These are phyloP conservation scores for Darevskia mixta DNA, from an alignment of 2,797 vertebrate genomes.

Conservation along the genomic window DNA sequence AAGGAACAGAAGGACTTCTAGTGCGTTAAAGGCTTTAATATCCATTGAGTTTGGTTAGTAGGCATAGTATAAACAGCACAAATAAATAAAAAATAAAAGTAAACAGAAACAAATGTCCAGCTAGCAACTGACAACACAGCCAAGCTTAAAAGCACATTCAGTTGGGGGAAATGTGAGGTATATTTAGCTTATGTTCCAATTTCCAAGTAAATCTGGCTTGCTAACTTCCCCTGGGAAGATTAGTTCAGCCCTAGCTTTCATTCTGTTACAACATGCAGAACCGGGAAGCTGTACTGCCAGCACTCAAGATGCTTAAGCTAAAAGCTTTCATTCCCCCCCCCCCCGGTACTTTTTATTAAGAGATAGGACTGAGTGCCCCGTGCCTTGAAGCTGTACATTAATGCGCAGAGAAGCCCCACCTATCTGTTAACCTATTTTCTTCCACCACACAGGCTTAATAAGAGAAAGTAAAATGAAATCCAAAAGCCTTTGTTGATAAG, in stretches of 20 bases:
- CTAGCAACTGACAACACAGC: not conserved
- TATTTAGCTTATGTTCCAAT: constrained; percentile 37
- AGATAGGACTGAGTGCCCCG: not conserved
- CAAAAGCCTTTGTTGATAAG: not conserved
- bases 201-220: constrained; percentile 31
- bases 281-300: not conserved
- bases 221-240: constrained; percentile 30
- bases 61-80: not conserved
- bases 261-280: constrained; percentile 1
- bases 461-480: not conserved
- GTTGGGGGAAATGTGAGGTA: not conserved
- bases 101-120: constrained; percentile 1
- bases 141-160: not conserved
- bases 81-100: not conserved
- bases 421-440: not conserved
- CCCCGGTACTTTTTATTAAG: constrained; percentile 12
- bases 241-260: constrained; percentile 24
- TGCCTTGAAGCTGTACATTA: not conserved
- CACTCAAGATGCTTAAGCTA: not conserved
- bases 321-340: not conserved
- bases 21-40: not conserved
- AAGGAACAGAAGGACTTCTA: not conserved
- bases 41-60: not conserved
- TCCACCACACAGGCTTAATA: not conserved
- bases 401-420: not conserved